phyloP scores from a whole-genome alignment of 2,888 invertebrate species.

The Tinea trinotella region DNA sequence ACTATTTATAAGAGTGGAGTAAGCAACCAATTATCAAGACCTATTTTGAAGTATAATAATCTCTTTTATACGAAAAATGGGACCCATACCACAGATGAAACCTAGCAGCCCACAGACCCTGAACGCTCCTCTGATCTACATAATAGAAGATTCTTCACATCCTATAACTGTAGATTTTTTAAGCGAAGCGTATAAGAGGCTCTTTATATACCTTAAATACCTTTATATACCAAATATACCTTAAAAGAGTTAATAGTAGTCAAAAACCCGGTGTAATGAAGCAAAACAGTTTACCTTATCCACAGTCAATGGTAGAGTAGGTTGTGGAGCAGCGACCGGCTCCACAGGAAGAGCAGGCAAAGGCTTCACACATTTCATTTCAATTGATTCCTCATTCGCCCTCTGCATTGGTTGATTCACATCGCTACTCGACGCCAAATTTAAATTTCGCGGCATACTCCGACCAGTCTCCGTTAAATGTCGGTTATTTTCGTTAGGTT shows the following conservation, averaged over 20 bases:
- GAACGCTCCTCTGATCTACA: too few species aligned
- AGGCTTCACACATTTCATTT: not conserved
- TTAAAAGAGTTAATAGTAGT: too few species aligned
- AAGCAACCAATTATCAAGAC: not conserved
- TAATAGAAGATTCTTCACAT: too few species aligned
- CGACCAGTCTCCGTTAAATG: slow-evolving; percentile 48
- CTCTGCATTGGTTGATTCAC: not conserved
- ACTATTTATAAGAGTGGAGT: not conserved
- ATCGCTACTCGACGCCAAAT: slow-evolving; percentile 37
- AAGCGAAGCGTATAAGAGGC: too few species aligned
- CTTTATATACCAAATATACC: too few species aligned
- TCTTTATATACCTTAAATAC: too few species aligned
- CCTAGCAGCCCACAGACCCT: not conserved
- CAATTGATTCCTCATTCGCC: not conserved
- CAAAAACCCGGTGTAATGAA: too few species aligned
- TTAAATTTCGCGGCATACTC: slow-evolving; percentile 70
- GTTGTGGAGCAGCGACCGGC: slow-evolving; percentile 27
- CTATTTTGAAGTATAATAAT: not conserved
- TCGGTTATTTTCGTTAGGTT: slow-evolving; percentile 43
- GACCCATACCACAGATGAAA: not conserved
- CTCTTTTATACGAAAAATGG: not conserved
- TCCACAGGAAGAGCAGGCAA: slow-evolving; percentile 22
- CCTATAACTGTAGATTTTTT: too few species aligned
- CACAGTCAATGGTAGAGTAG: slow-evolving; percentile 55
- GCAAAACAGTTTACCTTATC: slow-evolving; percentile 47